A percentile compares a stretch with the other conserved stretches of the same genome.
These are phyloP conservation scores for Dryobota labecula DNA, from an alignment of 2,888 invertebrate genomes.

Conservation along the genomic window DNA sequence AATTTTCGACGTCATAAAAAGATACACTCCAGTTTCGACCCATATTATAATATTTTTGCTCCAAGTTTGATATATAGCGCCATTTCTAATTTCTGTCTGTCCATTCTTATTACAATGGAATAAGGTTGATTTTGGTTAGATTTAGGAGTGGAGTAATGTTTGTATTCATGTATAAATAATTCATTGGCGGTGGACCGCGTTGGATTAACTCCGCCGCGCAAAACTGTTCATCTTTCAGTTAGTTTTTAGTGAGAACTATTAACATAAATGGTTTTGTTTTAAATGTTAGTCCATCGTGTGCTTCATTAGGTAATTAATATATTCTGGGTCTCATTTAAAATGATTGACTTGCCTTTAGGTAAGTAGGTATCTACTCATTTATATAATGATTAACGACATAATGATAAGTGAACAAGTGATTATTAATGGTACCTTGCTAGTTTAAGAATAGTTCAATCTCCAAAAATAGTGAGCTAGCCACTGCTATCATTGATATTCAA, in stretches of 20 bases:
- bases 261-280: constrained; percentile 67
- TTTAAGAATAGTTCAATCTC: background rate
- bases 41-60: constrained; percentile 67
- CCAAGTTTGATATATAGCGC: constrained; percentile 63
- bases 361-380: background rate
- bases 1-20: constrained; percentile 66
- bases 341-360: background rate
- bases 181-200: constrained; percentile 68
- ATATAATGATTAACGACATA: background rate
- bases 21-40: constrained; percentile 62
- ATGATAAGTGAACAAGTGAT: background rate
- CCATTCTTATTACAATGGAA: constrained; percentile 18
- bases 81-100: constrained; percentile 17
- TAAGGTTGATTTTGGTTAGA: constrained; percentile 49
- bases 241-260: constrained; percentile 69
- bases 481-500: background rate
- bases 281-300: constrained; percentile 47
- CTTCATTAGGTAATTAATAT: constrained; percentile 34
- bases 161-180: constrained; percentile 68
- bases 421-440: background rate
- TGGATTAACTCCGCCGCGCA: constrained; percentile 68
- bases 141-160: constrained; percentile 21
- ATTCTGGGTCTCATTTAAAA: constrained; percentile 16
- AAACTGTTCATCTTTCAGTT: constrained; percentile 70
- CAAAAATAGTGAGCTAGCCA: too few relatives aligned